phyloP scores from a whole-genome alignment of 2,797 vertebrate species.

The Mastacembelus armatus region DNA sequence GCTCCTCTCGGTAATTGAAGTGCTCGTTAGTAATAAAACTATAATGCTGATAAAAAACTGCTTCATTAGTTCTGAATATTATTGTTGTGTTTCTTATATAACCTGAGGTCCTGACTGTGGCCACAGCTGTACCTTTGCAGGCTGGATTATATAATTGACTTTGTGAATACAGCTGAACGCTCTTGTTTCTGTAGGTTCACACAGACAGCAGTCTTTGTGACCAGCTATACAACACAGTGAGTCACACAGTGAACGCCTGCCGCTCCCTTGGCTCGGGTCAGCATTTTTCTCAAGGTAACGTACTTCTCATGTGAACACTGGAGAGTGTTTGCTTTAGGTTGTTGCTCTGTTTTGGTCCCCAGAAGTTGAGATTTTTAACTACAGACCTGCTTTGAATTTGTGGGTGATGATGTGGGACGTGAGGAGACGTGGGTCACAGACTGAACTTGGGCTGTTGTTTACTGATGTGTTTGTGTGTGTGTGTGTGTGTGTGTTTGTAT shows the following conservation, averaged over 20 bases:
- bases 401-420: neutral
- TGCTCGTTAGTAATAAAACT: accelerated
- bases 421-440: neutral
- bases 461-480: neutral
- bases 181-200: conserved; percentile 17
- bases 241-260: conserved; percentile 51
- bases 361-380: neutral
- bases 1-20: neutral
- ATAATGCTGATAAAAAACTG: neutral
- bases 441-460: neutral
- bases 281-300: conserved; percentile 32
- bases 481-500: conserved; percentile 34
- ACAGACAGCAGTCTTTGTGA: conserved; percentile 19
- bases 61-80: neutral
- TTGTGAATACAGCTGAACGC: neutral
- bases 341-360: neutral
- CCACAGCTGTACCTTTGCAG: conserved; percentile 4
- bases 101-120: neutral
- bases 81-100: neutral
- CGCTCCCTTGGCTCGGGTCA: conserved; percentile 56
- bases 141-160: conserved; percentile 12
- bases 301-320: conserved; percentile 1
- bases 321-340: conserved; percentile 24
- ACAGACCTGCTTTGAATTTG: neutral
- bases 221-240: conserved; percentile 39